phyloP scores from a whole-genome alignment of 2,888 invertebrate species.

The Acleris literana region DNA sequence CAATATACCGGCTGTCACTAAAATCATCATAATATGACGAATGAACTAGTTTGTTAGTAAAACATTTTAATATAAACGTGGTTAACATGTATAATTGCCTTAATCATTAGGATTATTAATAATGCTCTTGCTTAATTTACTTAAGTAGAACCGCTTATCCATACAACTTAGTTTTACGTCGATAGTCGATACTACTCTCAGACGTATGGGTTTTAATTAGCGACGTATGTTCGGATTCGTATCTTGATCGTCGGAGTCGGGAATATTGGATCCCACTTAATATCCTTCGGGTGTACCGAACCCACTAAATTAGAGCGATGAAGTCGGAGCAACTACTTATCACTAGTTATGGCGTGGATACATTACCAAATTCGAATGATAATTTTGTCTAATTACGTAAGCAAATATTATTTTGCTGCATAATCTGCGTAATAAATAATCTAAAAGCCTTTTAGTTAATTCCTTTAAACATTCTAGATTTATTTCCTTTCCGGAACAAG shows the following conservation, averaged over 20 bases:
- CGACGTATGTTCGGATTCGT: constrained; percentile 3
- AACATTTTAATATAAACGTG: too few relatives aligned
- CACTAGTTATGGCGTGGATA: constrained; percentile 7
- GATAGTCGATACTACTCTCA: constrained; percentile 10
- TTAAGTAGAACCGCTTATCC: neutral
- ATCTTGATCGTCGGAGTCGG: constrained; percentile 17
- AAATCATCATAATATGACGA: too few relatives aligned
- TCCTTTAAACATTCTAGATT: neutral
- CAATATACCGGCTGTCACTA: too few relatives aligned
- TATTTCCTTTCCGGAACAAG: neutral
- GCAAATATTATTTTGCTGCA: too few relatives aligned
- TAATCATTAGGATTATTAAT: too few relatives aligned
- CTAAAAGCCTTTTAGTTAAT: too few relatives aligned
- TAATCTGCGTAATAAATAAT: too few relatives aligned
- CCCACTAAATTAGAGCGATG: constrained; percentile 21
- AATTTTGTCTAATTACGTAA: neutral
- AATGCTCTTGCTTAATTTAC: too few relatives aligned
- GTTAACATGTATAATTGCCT: too few relatives aligned
- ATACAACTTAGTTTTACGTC: constrained; percentile 7
- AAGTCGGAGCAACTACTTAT: constrained; percentile 31
- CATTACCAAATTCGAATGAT: constrained; percentile 22
- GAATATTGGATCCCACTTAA: constrained; percentile 26
- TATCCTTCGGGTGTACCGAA: constrained; percentile 17
- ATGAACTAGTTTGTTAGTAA: too few relatives aligned
- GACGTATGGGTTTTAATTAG: constrained; percentile 20